Percentiles rank a stretch among this genome's conserved stretches.
These are phyloP conservation scores for Eurystomus glaucurus DNA, from an alignment of 2,797 vertebrate genomes.

Conservation along the genomic window DNA sequence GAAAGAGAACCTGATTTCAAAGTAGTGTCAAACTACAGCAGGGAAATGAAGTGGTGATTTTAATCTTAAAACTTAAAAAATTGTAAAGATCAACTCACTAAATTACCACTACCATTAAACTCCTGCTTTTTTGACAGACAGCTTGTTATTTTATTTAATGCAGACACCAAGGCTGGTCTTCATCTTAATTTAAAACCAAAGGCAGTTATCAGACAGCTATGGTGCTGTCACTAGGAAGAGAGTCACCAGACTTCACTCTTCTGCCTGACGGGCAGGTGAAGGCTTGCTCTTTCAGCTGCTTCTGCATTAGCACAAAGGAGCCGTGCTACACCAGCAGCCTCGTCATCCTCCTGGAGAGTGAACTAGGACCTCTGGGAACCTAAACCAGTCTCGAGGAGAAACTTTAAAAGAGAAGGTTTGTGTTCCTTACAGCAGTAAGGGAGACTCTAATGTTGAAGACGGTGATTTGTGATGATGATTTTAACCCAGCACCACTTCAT, in stretches of 20 bases:
- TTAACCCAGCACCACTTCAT: conserved; percentile 38
- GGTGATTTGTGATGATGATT: conserved; percentile 38
- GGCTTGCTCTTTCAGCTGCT: background rate
- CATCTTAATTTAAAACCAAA: background rate
- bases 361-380: background rate
- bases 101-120: background rate
- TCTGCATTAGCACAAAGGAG: background rate
- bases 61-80: background rate
- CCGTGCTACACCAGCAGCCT: background rate
- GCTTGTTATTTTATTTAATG: background rate
- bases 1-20: background rate
- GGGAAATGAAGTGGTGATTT: background rate
- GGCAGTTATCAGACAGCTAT: background rate
- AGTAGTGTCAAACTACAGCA: background rate
- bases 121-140: accelerated
- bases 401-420: background rate
- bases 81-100: background rate
- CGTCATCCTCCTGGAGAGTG: background rate
- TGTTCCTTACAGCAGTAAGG: background rate
- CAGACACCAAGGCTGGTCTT: background rate
- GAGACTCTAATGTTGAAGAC: background rate
- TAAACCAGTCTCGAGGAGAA: background rate
- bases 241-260: background rate
- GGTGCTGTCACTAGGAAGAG: background rate
- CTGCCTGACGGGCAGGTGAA: accelerated